Base-by-base conservation (phyloP, 2,888 invertebrate species). In the Gymnocheta viridis region DNA sequence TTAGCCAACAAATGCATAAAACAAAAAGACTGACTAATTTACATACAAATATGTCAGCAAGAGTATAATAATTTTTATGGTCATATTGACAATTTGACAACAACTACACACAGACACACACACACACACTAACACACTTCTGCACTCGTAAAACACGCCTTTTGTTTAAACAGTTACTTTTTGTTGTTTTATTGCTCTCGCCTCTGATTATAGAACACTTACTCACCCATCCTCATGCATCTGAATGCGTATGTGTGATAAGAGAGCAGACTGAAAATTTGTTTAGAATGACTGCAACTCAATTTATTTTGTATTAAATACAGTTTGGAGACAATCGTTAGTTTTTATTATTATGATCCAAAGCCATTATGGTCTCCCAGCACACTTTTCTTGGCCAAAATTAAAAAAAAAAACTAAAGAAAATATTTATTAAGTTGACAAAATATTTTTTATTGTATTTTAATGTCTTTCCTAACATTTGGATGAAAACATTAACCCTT, bases 51-150 rank as follows among this genome's bases (percentile, higher is more conserved):
- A 41, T 44, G 22, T 62, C 58, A 47, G 24, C 41, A 24, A 17
- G 29, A 54, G n/a, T 29, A n/a, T 47, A 47, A 72, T 27, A 70
- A 79, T 47, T 56, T 60, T 62, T 70, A 64, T 49, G n/a, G 35
- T 74, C 24, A 54, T 32, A 51, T 35, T 77, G 77, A 77, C 72
- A 69, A 81, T 70, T 82, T 76, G 73, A 78, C 78, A 82, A 73
- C 22, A 54, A 67, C 54, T 44, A 32, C 7, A 62, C 24, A 51
- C n/a, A 35, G 7, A 24, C 27, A 60, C 12, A 0, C 38, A 12
- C 22, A 35, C 12, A 72, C n/a, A n/a, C 22, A 5, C 19, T 67
- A n/a, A 4, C 17, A 17, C 56, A 60, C 24, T 12, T 38, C 56
- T 58, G 38, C 35, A 49, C 17, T 77, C 74, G 38, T 64, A 72